Percentiles rank a stretch among this genome's conserved stretches.
phyloP scores from a whole-genome alignment of 2,888 invertebrate species.

The Fabriciana adippe region DNA sequence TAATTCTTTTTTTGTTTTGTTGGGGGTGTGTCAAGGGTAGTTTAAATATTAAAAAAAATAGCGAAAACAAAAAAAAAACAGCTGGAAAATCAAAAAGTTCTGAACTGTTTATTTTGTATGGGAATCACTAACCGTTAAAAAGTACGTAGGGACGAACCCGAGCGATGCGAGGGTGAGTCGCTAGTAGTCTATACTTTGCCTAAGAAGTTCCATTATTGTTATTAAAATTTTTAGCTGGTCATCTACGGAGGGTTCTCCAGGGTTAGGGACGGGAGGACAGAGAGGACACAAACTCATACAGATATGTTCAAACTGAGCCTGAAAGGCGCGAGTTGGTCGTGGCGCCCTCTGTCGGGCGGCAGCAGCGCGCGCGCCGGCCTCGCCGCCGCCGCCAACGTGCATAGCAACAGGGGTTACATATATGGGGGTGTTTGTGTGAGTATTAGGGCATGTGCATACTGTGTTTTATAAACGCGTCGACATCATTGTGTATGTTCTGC shows the following conservation, averaged over 20 bases:
- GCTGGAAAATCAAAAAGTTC: too few relatives aligned
- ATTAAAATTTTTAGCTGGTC: conserved; percentile 54
- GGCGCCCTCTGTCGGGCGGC: conserved; percentile 49
- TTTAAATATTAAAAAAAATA: too few relatives aligned
- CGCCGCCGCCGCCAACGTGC: conserved; percentile 82
- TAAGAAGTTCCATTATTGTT: not conserved
- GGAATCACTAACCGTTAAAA: too few relatives aligned
- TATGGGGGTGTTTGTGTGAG: conserved; percentile 91
- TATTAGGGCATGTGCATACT: conserved; percentile 23
- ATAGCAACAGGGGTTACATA: conserved; percentile 87
- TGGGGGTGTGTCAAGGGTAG: too few relatives aligned
- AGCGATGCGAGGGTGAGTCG: too few relatives aligned
- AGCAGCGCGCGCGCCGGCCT: conserved; percentile 87
- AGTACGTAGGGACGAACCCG: too few relatives aligned
- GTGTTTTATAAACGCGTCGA: too few relatives aligned
- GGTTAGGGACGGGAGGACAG: conserved; percentile 64
- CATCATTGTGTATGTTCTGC: too few relatives aligned
- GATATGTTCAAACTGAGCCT: conserved; percentile 70
- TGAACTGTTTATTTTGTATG: too few relatives aligned
- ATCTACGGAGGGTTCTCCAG: conserved; percentile 77
- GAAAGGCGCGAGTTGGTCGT: conserved; percentile 74
- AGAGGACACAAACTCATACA: conserved; percentile 69
- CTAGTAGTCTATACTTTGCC: too few relatives aligned
- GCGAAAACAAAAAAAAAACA: too few relatives aligned
- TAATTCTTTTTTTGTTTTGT: too few relatives aligned